A percentile compares a stretch with the other conserved stretches of the same genome.
Evolutionary conservation across 2,888 invertebrate genomes (phyloP).

Genomic region (Spisula subtruncata): DNA sequence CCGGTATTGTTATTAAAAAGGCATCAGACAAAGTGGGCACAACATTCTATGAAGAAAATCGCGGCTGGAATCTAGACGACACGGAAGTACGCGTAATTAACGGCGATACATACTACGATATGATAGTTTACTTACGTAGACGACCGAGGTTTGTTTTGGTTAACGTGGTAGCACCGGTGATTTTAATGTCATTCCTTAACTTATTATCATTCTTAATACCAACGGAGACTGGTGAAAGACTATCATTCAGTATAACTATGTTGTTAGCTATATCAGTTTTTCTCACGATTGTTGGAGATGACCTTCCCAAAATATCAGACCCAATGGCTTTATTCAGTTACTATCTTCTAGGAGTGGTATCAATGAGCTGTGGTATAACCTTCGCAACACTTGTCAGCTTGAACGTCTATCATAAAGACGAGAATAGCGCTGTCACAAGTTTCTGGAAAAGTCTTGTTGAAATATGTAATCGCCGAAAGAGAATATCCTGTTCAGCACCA

Average conservation of each 20-base stretch:
- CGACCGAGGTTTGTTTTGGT: conserved; percentile 63
- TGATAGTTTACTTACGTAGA: conserved; percentile 23
- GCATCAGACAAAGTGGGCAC: neutral
- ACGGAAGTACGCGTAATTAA: neutral
- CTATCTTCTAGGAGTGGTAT: conserved; percentile 62
- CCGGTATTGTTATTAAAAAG: neutral
- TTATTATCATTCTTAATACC: conserved; percentile 65
- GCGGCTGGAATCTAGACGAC: neutral
- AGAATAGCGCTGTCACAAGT: neutral
- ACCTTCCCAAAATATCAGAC: conserved; percentile 63
- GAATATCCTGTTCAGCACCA: neutral
- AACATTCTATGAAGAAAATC: neutral
- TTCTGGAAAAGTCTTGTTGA: neutral
- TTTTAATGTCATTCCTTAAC: conserved; percentile 68
- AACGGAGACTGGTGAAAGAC: conserved; percentile 68
- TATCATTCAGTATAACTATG: conserved; percentile 66
- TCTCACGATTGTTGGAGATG: conserved; percentile 70
- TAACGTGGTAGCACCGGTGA: conserved; percentile 68
- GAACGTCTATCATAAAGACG: neutral
- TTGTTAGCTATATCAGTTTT: conserved; percentile 72
- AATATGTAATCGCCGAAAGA: neutral
- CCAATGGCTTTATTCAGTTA: conserved; percentile 70
- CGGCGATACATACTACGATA: neutral
- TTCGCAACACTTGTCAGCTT: neutral
- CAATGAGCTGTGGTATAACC: conserved; percentile 46